phyloP scores from a whole-genome alignment of 2,797 vertebrate genomes.

The Balearica regulorum region DNA sequence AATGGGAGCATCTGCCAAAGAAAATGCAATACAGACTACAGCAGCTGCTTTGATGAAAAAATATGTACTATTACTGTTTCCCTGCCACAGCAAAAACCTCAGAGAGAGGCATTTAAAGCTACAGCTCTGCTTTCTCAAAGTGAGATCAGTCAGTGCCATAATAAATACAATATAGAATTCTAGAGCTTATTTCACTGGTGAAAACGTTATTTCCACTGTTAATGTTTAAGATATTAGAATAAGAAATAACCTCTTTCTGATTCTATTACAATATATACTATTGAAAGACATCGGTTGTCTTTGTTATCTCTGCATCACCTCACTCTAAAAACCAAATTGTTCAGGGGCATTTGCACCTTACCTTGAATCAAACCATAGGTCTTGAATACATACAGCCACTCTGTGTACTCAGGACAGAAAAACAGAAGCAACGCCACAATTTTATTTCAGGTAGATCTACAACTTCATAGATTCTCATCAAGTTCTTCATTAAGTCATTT shows the following conservation, averaged over 20 bases:
- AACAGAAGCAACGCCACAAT: not conserved
- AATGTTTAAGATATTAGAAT: not conserved
- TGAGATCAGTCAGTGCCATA: not conserved
- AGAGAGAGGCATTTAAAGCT: not conserved
- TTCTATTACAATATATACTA: not conserved
- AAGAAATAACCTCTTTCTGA: not conserved
- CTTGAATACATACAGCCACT: not conserved
- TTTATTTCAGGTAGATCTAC: not conserved
- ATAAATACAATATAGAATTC: not conserved
- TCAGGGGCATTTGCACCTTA: not conserved
- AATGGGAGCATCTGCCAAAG: not conserved
- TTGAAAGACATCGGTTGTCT: not conserved
- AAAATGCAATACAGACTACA: constrained; percentile 14
- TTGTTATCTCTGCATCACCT: not conserved
- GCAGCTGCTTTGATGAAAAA: constrained; percentile 31
- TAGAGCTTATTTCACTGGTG: not conserved
- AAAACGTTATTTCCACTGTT: not conserved
- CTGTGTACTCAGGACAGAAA: not conserved
- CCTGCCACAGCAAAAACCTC: not conserved
- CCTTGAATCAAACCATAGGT: not conserved
- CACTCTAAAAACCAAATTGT: not conserved
- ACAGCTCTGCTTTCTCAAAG: not conserved
- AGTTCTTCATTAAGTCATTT: not conserved
- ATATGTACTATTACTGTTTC: not conserved
- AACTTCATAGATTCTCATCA: not conserved